Evolutionary conservation across 2,888 invertebrate genomes (phyloP), one percentile per base, ranked within the genome.

Genomic region (Philhelius pedissequus): DNA sequence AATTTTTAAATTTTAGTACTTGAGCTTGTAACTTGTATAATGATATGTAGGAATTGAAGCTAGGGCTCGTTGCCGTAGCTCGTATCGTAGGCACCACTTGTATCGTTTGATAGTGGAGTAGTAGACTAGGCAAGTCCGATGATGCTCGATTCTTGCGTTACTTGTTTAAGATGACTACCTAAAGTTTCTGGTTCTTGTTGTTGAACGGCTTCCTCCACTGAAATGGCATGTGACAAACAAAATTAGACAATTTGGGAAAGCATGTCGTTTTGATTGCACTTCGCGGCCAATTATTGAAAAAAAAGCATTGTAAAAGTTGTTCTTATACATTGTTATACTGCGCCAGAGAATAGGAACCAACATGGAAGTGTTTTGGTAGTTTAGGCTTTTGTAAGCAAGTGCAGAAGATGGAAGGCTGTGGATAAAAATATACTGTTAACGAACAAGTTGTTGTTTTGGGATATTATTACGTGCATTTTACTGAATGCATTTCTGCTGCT

Each of bases 381-480:
- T 54, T 56, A 15, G 40, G 40, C 40, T 15, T 40, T 40, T 15
- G 40, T 40, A n/a, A 18, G 38, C 11, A 0, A 18, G 25, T 6
- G 30, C 20, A 38, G 5, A 38, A 22, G n/a, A 35, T 43, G 73
- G 58, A 9, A 69, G 11, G 68, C 27, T 38, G 9, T 15, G 15
- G 32, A 30, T 69, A 27, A 27, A 30, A 43, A 54, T 54, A 54
- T 54, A 60, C 58, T 66, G 64, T 76, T 52, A 71, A 76, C 56
- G 52, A 71, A 71, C 81, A 71, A 76, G 81, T 81, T 71, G 76
- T 43, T 70, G 52, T 52, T 81, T 77, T 60, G 66, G 76, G 58
- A 66, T 43, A 18, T 52, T 27, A 52, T 50, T 20, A 15, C n/a
- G 18, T 20, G 30, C 27, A 30, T 54, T 56, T 58, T n/a, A n/a